Conservation (phyloP, 2,113 vertebrate genomes). For the Bambusicola thoracicus region DNA sequence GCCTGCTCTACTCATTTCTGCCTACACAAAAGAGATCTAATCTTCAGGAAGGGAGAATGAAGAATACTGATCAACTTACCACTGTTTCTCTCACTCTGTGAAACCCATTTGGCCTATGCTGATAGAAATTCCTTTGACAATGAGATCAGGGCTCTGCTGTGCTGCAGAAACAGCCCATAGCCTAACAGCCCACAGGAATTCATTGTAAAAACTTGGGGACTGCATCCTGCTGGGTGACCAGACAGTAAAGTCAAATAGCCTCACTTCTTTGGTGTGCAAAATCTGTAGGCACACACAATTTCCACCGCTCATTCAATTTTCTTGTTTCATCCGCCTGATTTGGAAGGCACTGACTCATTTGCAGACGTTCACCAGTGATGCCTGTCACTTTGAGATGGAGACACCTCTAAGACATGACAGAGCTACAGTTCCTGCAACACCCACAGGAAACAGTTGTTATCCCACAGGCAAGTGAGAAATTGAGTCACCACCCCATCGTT, state of each 20-base stretch:
- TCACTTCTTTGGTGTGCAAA: not conserved
- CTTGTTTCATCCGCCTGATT: not conserved
- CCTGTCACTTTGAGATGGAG: slow-evolving; percentile 21
- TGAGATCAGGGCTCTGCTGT: not conserved
- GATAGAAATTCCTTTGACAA: not conserved
- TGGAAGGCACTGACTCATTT: not conserved
- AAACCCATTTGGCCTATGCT: not conserved
- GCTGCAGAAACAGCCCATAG: not conserved
- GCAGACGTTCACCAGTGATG: not conserved
- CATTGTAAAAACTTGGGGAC: not conserved
- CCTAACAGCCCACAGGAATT: not conserved
- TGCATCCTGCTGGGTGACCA: not conserved
- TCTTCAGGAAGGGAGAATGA: not conserved
- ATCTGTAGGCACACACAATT: not conserved
- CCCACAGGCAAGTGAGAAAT: slow-evolving; percentile 56
- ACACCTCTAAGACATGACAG: slow-evolving; percentile 38
- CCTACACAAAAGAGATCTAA: not conserved
- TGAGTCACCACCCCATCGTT: slow-evolving; percentile 51
- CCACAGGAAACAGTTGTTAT: slow-evolving; percentile 57
- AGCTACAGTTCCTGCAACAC: slow-evolving; percentile 17
- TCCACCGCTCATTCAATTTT: not conserved
- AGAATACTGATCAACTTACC: not conserved
- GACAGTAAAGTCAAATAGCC: not conserved
- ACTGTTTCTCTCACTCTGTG: not conserved
- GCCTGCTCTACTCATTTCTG: not conserved